Base-by-base conservation (phyloP, 2,888 invertebrate genomes). In the Harpalus rubripes region DNA sequence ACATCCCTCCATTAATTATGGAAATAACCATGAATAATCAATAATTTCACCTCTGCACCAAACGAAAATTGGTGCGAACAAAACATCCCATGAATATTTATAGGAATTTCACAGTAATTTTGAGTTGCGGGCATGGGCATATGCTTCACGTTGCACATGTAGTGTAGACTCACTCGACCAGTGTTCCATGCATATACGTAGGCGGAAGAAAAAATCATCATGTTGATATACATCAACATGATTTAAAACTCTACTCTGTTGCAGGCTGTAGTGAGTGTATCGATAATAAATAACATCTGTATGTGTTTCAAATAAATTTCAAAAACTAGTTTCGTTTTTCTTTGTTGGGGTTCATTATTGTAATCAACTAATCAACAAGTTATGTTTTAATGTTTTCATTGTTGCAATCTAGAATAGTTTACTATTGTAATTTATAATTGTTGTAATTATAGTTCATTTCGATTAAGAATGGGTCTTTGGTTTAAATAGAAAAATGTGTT, bases 41-140 rank as follows among this genome's bases (percentile, higher is more conserved):
- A 78, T 84, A 84, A 84, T 78, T 65, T 65, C 61, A 84, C 65
- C 76, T 63, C 78, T 56, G 52, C 78, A 78, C 41, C 63, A 65
- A 76, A 84, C 61, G 84, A 84, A 84, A 84, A 84, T 83, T 83
- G 83, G 83, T 72, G 84, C 84, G 84, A 63, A 81, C 68, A 58
- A 68, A 72, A 72, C 81, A 72, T 56, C 78, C 78, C 22, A 84
- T 84, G 84, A 84, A 84, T 84, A 84, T 84, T 84, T 84, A 84
- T 84, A 84, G 84, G 63, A 78, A 84, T 84, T 84, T 84, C 84
- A 84, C 78, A 84, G 63, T 74, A 78, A 84, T 84, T 84, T 84
- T 84, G 84, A 74, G 74, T 59, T 16, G 61, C 58, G 32, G 58
- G 78, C 59, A 59, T 74, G 58, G 58, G 78, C 59, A 59, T 74